Percentiles rank a stretch among this genome's conserved stretches.
These are phyloP conservation scores for Lophura nycthemera DNA, from an alignment of 2,113 vertebrate species.

Conservation along the genomic window DNA sequence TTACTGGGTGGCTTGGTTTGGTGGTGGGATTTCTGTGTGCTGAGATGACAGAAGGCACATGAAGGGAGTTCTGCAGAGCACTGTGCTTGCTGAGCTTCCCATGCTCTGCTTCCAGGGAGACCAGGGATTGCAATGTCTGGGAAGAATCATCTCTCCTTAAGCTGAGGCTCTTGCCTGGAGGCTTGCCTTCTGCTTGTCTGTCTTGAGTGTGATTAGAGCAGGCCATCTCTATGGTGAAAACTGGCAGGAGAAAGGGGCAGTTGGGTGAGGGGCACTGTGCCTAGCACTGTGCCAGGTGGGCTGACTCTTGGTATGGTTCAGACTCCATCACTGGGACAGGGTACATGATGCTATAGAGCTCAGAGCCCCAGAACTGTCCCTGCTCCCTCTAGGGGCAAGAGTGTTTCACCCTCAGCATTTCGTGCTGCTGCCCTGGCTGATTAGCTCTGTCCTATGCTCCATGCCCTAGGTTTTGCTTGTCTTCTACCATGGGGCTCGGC, in stretches of 20 bases:
- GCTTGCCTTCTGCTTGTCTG: neutral
- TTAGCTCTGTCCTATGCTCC: fast-evolving
- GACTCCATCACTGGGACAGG: neutral
- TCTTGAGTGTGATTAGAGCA: neutral
- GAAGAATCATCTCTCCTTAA: neutral
- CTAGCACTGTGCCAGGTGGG: neutral
- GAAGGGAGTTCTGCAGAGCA: neutral
- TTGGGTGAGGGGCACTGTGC: neutral
- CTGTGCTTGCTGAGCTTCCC: fast-evolving
- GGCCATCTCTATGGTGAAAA: neutral
- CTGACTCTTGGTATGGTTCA: neutral
- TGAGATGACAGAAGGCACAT: neutral
- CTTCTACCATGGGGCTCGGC: fast-evolving
- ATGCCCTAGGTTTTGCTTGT: fast-evolving
- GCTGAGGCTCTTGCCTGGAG: neutral
- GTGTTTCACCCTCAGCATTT: neutral
- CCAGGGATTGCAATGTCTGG: neutral
- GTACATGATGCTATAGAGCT: neutral
- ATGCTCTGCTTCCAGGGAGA: fast-evolving
- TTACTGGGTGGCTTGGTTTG: neutral
- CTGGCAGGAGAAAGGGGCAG: neutral
- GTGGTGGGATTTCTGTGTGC: neutral
- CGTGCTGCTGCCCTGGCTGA: neutral
- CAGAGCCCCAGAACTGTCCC: too few relatives aligned
- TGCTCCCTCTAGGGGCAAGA: neutral